These are phyloP conservation scores for Myiotriccus ornatus DNA, from an alignment of 2,797 vertebrate genomes.

Conservation along the genomic window DNA sequence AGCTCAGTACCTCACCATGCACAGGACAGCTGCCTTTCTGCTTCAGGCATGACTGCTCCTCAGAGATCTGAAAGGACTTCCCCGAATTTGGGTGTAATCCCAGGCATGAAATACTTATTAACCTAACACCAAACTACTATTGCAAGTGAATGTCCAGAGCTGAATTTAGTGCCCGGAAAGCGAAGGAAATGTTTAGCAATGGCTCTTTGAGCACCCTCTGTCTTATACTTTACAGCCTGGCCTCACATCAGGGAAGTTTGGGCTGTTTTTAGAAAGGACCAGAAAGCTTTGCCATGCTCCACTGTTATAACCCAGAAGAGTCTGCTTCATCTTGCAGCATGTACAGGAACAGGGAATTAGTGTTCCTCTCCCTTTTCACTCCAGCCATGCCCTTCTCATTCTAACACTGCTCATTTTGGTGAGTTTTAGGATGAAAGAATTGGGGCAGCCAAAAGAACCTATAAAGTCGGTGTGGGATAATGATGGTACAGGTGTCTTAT, in stretches of 20 bases:
- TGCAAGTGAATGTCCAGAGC: background rate
- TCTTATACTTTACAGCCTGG: background rate
- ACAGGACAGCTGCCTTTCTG: background rate
- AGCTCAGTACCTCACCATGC: background rate
- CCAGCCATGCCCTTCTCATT: background rate
- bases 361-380: background rate
- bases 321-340: background rate
- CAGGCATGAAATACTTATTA: background rate
- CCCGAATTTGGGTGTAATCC: background rate
- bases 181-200: background rate
- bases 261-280: background rate
- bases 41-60: background rate
- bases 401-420: fast-evolving
- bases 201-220: background rate
- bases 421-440: background rate
- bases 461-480: background rate
- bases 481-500: background rate
- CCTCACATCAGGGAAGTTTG: background rate
- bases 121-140: background rate
- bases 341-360: background rate
- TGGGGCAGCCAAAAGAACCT: background rate
- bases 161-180: background rate
- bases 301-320: background rate
- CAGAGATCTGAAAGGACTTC: background rate
- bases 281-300: background rate